Base-by-base conservation (phyloP, 92 coral and sea anemone genomes). In the Siderastrea siderea region DNA sequence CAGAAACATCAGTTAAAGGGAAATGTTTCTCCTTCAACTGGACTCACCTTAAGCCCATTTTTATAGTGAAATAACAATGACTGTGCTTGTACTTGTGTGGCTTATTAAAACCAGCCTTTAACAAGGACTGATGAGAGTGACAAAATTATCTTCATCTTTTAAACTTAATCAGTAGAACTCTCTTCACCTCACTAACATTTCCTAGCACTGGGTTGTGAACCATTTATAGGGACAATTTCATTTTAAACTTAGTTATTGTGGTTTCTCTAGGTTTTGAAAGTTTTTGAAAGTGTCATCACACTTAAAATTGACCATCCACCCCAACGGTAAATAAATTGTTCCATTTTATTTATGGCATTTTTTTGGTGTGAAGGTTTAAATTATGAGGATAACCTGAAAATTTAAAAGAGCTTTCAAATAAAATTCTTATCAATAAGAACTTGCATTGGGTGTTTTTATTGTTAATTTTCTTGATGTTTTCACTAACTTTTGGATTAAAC, bases 341-440 rank as follows among this genome's bases (percentile, higher is more conserved):
- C 50, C 52, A 61, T 61, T 48, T 84, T 84, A 74, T 84, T 84
- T 84, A 84, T 84, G 51, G 80, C 87, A 64, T 61, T 60, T 59
- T 50, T 55, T 64, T 7, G 80, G 87, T 84, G 87, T 61, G 80
- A 73, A 84, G 87, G 87, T 74, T 61, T 61, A 74, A 74, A 48
- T 83, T 60, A 83, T 53, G 12, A 71, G 44, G 59, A 61, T 68
- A 47, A 57, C 17, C 64, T 81, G 71, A 73, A 49, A 49, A 74
- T 19, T 10, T 58, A 59, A 62, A 63, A 63, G 63, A 63, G 63
- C 70, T 84, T 84, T 74, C 87, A 74, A 84, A 73, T 84, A 73
- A 84, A 83, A 84, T 48, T 67, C 83, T 69, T 74, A 10, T 82
- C 78, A 71, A 60, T 73, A 55, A 68, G 44, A 14, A 14, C 4